Conservation (phyloP, 2,888 invertebrate species). For the Limnephilus rhombicus region DNA sequence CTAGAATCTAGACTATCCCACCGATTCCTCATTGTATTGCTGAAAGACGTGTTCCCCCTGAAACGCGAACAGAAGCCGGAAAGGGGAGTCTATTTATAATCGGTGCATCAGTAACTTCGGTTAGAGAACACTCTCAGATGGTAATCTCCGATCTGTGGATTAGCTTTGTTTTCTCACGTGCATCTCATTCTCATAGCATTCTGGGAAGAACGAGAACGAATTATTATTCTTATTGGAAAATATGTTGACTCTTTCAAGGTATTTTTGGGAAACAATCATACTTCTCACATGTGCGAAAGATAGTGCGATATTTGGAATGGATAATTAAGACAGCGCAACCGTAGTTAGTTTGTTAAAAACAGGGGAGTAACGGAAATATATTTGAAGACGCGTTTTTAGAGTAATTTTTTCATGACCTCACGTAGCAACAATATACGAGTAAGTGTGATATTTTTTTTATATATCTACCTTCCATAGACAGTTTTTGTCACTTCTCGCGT, state of each 20-base stretch:
- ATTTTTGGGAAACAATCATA: constrained; percentile 1
- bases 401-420: not conserved
- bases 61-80: constrained; percentile 43
- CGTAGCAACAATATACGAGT: not conserved
- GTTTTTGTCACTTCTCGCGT: not conserved
- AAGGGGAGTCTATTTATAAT: constrained; percentile 60
- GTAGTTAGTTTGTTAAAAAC: not conserved
- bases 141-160: constrained; percentile 26
- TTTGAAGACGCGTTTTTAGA: not conserved
- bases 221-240: not conserved
- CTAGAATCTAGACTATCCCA: not conserved
- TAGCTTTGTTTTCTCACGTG: constrained; percentile 42
- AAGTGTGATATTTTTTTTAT: too few relatives aligned
- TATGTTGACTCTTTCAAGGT: not conserved
- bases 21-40: not conserved
- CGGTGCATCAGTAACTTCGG: constrained; percentile 46
- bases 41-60: constrained; percentile 8
- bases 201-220: not conserved
- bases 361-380: not conserved
- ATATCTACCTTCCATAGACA: not conserved
- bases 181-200: constrained; percentile 3
- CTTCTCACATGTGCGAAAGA: not conserved
- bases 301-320: not conserved
- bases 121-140: constrained; percentile 18
- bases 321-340: not conserved